These are phyloP conservation scores for Probosciger aterrimus DNA, from an alignment of 2,113 vertebrate genomes.

Conservation along the genomic window DNA sequence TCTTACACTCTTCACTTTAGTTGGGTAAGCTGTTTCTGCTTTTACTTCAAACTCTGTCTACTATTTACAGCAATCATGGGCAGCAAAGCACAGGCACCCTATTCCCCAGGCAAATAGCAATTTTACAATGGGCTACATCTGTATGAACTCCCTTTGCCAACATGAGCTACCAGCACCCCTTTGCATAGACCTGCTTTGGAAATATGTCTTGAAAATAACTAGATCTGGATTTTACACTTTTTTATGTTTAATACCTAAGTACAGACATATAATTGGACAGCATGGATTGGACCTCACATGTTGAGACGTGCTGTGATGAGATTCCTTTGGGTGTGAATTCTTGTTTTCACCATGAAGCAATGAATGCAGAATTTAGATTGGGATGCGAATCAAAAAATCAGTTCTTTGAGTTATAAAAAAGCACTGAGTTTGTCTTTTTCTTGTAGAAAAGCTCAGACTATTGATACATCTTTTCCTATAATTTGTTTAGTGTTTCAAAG, in stretches of 20 bases:
- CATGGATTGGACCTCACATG: neutral
- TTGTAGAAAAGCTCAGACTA: neutral
- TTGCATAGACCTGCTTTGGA: neutral
- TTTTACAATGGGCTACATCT: neutral
- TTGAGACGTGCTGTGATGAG: neutral
- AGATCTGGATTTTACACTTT: neutral
- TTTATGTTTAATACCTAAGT: neutral
- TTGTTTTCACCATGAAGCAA: constrained; percentile 2
- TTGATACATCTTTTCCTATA: neutral
- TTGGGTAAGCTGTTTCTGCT: neutral
- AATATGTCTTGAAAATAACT: neutral
- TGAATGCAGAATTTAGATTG: constrained; percentile 31
- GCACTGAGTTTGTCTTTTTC: neutral
- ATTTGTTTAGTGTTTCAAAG: neutral
- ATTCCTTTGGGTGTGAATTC: neutral
- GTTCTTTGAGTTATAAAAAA: neutral
- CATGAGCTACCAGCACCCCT: neutral
- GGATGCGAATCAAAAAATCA: neutral
- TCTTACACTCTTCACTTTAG: neutral
- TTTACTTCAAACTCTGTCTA: neutral
- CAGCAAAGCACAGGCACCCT: neutral
- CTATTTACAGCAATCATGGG: neutral
- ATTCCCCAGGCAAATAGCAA: neutral
- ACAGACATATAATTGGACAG: neutral
- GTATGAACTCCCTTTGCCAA: neutral